Evolutionary conservation across 2,888 invertebrate genomes (phyloP).

Genomic region (Lepidochrysops patricia): DNA sequence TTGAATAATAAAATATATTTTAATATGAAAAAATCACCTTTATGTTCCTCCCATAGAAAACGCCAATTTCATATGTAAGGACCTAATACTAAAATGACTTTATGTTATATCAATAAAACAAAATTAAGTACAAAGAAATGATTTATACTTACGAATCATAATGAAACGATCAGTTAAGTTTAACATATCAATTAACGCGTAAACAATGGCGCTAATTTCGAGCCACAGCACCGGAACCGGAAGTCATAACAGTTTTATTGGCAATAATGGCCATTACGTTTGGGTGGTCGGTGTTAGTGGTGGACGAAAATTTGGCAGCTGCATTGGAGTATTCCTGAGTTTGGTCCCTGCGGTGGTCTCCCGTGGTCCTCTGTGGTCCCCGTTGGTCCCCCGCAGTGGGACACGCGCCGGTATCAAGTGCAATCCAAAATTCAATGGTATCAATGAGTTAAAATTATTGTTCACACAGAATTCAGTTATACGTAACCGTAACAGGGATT

Average conservation of each 20-base stretch:
- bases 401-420: constrained; percentile 9
- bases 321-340: not conserved
- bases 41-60: too few species aligned
- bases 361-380: not conserved
- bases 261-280: not conserved
- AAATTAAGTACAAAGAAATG: too few species aligned
- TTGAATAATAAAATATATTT: too few species aligned
- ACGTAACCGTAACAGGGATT: too few species aligned
- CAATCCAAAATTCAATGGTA: not conserved
- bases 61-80: too few species aligned
- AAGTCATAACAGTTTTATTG: not conserved
- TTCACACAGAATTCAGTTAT: not conserved
- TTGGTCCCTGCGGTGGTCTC: constrained; percentile 6
- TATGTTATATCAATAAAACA: too few species aligned
- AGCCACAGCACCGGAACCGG: not conserved
- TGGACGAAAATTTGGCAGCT: constrained; percentile 6
- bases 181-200: not conserved
- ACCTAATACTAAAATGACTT: too few species aligned
- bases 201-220: not conserved
- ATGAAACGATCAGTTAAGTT: not conserved
- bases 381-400: not conserved
- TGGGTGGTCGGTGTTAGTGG: constrained; percentile 5
- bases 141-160: not conserved
- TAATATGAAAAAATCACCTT: too few species aligned
- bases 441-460: not conserved